Percentiles rank a stretch among this genome's conserved stretches.
Evolutionary conservation across 2,113 vertebrate genomes (phyloP).

Genomic region (Acanthochromis polyacanthus): DNA sequence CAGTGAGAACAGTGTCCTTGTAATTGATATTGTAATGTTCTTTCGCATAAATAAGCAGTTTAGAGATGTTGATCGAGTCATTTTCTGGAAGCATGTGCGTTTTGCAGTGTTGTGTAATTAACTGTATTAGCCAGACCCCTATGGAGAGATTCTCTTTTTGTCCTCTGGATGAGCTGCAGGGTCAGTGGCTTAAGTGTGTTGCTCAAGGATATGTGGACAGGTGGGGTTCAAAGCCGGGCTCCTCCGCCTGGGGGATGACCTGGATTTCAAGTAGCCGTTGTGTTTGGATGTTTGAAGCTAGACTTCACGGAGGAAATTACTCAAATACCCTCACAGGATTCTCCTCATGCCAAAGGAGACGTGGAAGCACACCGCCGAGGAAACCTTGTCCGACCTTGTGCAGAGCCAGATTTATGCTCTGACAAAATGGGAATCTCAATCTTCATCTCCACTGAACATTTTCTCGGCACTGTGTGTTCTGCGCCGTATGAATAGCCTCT

Average conservation of each 20-base stretch:
- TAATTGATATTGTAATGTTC: conserved; percentile 50
- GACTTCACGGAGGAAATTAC: conserved; percentile 29
- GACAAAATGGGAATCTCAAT: conserved; percentile 30
- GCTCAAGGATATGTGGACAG: conserved; percentile 59
- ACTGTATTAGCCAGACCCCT: conserved; percentile 10
- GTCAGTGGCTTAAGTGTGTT: conserved; percentile 53
- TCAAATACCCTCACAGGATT: conserved; percentile 14
- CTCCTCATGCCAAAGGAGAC: conserved; percentile 16
- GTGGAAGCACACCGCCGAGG: not conserved
- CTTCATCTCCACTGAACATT: conserved; percentile 16
- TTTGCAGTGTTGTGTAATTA: conserved; percentile 12
- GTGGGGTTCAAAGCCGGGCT: conserved; percentile 51
- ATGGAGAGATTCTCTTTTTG: conserved; percentile 18
- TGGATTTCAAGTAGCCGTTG: conserved; percentile 62
- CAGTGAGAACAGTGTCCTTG: conserved; percentile 37
- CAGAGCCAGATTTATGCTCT: not conserved
- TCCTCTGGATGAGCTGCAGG: conserved; percentile 48
- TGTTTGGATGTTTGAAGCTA: conserved; percentile 44
- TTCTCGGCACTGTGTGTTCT: conserved; percentile 13
- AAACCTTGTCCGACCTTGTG: conserved; percentile 25
- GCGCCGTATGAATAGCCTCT: conserved; percentile 26
- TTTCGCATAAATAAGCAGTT: conserved; percentile 29
- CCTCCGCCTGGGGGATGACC: conserved; percentile 63
- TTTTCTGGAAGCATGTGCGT: conserved; percentile 20
- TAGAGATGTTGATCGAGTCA: conserved; percentile 30